Evolutionary conservation across 2,113 vertebrate species (phyloP), one percentile per base, ranked within the genome.

Genomic region (Vireo altiloquus): DNA sequence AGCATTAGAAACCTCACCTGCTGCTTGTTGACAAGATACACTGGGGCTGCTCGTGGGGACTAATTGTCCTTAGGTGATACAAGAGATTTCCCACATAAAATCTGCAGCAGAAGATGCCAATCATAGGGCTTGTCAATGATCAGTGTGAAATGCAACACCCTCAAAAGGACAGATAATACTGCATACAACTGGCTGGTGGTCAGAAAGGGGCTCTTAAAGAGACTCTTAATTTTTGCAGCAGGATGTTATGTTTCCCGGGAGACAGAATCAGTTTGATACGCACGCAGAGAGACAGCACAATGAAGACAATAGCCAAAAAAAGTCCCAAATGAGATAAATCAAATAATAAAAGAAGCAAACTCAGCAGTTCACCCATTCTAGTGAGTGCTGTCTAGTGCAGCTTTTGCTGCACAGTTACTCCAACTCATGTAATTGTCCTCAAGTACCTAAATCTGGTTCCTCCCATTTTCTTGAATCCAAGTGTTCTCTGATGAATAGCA

Each of bases 281-380:
- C 11, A 24, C 0, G 0, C n/a, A 77, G 35, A 82, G 13, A 6
- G 15, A 87, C 42, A 77, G 15, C 13, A 46, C 11, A 65, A 39
- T 16, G 33, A 92, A 89, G 83, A 70, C 8, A 52, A 56, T 8
- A 65, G 33, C 5, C 13, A 47, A 44, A 57, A 61, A 33, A 33
- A 13, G 16, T 9, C 17, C 18, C 13, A 28, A 66, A 13, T 11
- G 75, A 79, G 37, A 82, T 4, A 87, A 85, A 71, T 66, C n/a
- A 82, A 76, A 74, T 6, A 31, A 37, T 87, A 54, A 78, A 80
- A 77, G 53, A 57, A 71, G 25, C 3, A 64, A 89, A 81, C 20
- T 61, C 63, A 64, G 66, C 39, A 84, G n/a, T 53, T 77, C 23
- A 46, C 9, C 12, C 39, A 11, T 63, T 83, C 61, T 31, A 87